These are phyloP conservation scores for Prorops nasuta DNA, from an alignment of 1,140 invertebrate genomes.

Conservation along the genomic window DNA sequence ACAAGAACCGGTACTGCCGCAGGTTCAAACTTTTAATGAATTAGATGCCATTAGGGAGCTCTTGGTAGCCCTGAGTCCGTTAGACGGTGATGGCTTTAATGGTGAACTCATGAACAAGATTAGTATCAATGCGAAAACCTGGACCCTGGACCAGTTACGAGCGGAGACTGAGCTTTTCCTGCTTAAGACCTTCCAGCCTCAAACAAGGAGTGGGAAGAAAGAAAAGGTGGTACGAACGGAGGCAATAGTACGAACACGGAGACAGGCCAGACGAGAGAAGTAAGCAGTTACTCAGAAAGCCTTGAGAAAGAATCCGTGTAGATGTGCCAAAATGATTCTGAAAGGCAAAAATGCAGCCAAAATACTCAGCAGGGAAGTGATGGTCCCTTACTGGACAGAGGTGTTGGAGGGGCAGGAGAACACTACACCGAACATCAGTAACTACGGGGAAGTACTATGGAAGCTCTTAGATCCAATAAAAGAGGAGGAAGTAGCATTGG, in stretches of 20 bases:
- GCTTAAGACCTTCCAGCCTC: background rate
- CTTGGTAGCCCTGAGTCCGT: too few relatives aligned
- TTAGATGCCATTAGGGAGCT: too few relatives aligned
- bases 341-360: background rate
- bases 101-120: too few relatives aligned
- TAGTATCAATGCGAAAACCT: too few relatives aligned
- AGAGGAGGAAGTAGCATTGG: background rate
- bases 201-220: background rate
- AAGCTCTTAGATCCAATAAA: background rate
- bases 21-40: too few relatives aligned
- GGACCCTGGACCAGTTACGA: background rate
- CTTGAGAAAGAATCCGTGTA: background rate
- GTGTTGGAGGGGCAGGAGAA: background rate
- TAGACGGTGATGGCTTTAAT: too few relatives aligned
- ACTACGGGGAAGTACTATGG: background rate
- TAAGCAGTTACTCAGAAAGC: background rate
- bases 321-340: background rate
- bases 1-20: too few relatives aligned
- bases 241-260: too few relatives aligned
- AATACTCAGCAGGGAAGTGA: background rate
- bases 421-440: background rate
- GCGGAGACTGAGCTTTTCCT: background rate
- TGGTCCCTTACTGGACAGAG: background rate
- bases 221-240: background rate
- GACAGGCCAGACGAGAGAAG: background rate